Evolutionary conservation across 2,888 invertebrate genomes (phyloP), one percentile per base, ranked within the genome.

Genomic region (Cistogaster globosa): DNA sequence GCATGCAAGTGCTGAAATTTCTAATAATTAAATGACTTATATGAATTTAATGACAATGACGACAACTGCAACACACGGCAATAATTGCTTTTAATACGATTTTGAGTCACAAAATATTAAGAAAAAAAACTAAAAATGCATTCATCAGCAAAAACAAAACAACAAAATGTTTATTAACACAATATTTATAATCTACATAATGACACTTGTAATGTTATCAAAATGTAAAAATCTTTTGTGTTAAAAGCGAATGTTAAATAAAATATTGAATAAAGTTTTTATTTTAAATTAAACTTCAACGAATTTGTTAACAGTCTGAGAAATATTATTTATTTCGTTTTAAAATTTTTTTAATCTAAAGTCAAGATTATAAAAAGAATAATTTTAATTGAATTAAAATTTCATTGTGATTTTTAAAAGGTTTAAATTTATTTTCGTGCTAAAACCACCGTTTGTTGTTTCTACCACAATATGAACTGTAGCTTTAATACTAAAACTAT

Each of bases 21-120:
- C 85, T 85, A 85, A 85, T 85, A 85, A 85, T 85, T 85, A 85
- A 85, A 85, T 85, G 85, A 85, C 85, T 85, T 85, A 85, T 85
- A 82, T 82, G 85, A 82, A 85, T 82, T 85, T 85, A 85, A 85
- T 85, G 85, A 85, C 85, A 85, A 85, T 79, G 85, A 79, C 82
- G 85, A 85, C 85, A 85, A 82, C 82, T 85, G 85, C 85, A 85
- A 71, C 76, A 76, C 76, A 84, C 76, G 75, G 75, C 69, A 79
- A 57, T 48, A 67, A 72, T 82, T 74, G 74, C 72, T 71, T 72
- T 36, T 80, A 80, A 38, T 81, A 63, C 38, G 45, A 63, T 76
- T 67, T 84, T 80, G 45, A 71, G 62, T 45, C 45, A 38, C 32
- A 51, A 63, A 63, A 38, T 20, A 51, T 11, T n/a, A n/a, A n/a